phyloP scores from a whole-genome alignment of 2,888 invertebrate species.

The Thecophora atra region DNA sequence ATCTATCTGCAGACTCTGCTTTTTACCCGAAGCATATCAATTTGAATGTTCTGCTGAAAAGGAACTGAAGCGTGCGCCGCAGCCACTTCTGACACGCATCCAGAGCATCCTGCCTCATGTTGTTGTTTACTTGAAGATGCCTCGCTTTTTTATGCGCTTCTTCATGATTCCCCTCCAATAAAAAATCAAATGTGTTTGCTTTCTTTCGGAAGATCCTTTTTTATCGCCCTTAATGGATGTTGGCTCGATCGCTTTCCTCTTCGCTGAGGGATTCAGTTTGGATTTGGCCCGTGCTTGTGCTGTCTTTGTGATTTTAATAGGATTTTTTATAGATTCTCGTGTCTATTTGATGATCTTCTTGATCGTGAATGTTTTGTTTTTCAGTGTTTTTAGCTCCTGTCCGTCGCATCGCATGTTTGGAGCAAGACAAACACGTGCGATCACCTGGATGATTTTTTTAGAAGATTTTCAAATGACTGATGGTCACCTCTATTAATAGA shows the following conservation, averaged over 20 bases:
- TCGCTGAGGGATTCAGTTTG: constrained; percentile 17
- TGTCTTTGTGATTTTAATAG: constrained; percentile 53
- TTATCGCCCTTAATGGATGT: not conserved
- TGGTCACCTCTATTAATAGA: too few species aligned
- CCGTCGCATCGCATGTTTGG: constrained; percentile 23
- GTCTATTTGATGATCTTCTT: constrained; percentile 32
- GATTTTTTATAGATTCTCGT: constrained; percentile 52
- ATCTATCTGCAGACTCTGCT: not conserved
- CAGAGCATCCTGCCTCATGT: not conserved
- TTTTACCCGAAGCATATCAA: constrained; percentile 1
- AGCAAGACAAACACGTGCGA: constrained; percentile 28
- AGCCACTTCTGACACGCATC: not conserved
- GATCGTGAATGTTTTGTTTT: constrained; percentile 6
- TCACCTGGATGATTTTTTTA: too few species aligned
- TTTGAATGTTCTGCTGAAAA: constrained; percentile 1
- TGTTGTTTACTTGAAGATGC: too few species aligned
- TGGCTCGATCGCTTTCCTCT: not conserved
- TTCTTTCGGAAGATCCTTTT: constrained; percentile 13
- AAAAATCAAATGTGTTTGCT: not conserved
- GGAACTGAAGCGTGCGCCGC: constrained; percentile 13
- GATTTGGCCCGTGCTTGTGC: constrained; percentile 38
- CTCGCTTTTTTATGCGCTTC: not conserved
- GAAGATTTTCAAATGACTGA: too few species aligned
- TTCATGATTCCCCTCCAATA: too few species aligned
- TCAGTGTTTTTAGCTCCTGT: too few species aligned